Conservation (phyloP, 2,888 invertebrate species). For the Platycnemis pennipes region DNA sequence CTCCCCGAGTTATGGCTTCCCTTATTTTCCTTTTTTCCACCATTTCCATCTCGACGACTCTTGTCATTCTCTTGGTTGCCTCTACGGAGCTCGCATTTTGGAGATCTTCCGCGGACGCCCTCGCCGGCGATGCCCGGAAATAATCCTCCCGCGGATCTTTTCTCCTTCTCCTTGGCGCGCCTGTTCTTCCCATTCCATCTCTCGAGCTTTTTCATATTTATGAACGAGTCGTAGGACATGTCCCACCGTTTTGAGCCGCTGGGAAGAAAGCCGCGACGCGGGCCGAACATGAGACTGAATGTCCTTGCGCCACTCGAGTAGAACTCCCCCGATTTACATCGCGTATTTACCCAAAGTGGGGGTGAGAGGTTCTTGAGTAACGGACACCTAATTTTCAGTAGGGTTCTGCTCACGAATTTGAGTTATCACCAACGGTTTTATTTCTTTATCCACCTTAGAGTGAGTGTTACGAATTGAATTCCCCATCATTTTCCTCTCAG, state of each 20-base stretch:
- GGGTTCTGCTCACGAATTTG: no score
- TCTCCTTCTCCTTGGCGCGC: background rate
- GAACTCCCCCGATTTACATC: no score
- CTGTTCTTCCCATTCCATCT: background rate
- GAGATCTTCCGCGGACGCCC: no score
- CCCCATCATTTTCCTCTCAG: no score
- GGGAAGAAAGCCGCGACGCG: background rate
- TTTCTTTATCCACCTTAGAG: no score
- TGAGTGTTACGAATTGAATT: no score
- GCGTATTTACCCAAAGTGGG: no score
- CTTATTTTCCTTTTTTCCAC: background rate
- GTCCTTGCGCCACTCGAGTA: background rate
- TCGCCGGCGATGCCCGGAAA: background rate
- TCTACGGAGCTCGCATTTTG: background rate
- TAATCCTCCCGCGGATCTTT: background rate
- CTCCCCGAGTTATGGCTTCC: slow-evolving; percentile 19
- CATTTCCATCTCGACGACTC: background rate
- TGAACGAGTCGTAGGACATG: background rate
- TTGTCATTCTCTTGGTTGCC: background rate
- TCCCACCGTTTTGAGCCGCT: background rate
- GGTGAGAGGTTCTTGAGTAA: no score
- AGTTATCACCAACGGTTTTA: no score
- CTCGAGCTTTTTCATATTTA: background rate
- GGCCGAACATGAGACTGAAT: background rate
- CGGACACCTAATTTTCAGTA: no score